phyloP scores from a whole-genome alignment of 30 jellyfish, hydroid and myxozoan genomes.

The Aurelia coerulea region DNA sequence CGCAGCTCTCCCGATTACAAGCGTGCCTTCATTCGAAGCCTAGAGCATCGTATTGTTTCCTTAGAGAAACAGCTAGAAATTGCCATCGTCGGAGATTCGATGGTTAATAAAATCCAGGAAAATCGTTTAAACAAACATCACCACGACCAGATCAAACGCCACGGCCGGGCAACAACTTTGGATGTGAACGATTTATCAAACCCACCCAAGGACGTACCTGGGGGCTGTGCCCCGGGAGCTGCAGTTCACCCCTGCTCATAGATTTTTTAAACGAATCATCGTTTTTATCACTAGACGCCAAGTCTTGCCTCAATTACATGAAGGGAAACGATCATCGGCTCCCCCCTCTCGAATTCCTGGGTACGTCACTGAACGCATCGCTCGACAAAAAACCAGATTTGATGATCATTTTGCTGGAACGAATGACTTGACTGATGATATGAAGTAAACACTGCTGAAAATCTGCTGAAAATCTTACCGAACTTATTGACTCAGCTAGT shows the following conservation, averaged over 20 bases:
- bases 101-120: constrained; percentile 7
- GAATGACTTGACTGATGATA: constrained; percentile 19
- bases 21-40: no score
- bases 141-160: constrained; percentile 5
- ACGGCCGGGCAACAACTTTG: not conserved
- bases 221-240: no score
- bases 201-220: not conserved
- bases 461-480: not conserved
- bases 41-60: no score
- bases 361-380: no score
- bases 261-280: no score
- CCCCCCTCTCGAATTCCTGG: no score
- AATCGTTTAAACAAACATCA: constrained; percentile 12
- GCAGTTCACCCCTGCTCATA: no score
- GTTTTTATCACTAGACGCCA: no score
- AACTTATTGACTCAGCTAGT: not conserved
- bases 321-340: no score
- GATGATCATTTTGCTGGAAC: constrained; percentile 10
- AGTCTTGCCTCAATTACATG: no score
- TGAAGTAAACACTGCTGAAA: not conserved
- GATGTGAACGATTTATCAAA: constrained; percentile 2
- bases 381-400: constrained; percentile 7
- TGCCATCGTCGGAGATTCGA: not conserved
- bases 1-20: no score
- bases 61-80: not conserved